These are phyloP conservation scores for Leucoptera coffeella DNA, from an alignment of 2,888 invertebrate genomes.

Conservation along the genomic window DNA sequence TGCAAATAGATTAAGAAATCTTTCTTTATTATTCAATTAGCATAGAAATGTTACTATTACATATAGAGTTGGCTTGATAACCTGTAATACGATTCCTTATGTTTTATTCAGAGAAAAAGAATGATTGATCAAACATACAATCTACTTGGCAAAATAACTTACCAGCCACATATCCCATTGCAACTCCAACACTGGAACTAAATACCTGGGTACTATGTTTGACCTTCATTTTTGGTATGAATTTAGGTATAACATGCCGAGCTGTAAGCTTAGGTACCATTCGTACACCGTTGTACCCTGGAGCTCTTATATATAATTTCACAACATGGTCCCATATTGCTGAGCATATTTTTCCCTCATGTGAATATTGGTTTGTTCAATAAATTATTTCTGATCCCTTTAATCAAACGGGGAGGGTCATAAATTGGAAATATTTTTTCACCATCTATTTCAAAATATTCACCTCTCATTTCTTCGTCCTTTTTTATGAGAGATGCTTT, in stretches of 20 bases:
- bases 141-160: no score
- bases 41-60: no score
- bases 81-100: no score
- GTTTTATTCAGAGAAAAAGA: no score
- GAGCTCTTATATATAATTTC: constrained; percentile 4
- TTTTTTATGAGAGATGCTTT: constrained; percentile 1
- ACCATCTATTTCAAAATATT: constrained; percentile 3
- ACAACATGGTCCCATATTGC: constrained; percentile 7
- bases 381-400: constrained; percentile 6
- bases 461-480: constrained; percentile 1
- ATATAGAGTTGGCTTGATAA: no score
- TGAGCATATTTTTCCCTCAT: constrained; percentile 3
- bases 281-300: constrained; percentile 5
- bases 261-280: constrained; percentile 6
- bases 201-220: constrained; percentile 8
- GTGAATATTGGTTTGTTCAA: constrained; percentile 5
- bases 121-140: no score
- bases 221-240: constrained; percentile 8
- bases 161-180: background rate
- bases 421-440: constrained; percentile 5
- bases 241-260: constrained; percentile 5
- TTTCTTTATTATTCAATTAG: no score
- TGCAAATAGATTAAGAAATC: no score
- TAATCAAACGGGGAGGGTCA: constrained; percentile 5
- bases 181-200: constrained; percentile 5